Base-by-base conservation (phyloP, 2,888 invertebrate species). In the Rugalucina vietnamica region DNA sequence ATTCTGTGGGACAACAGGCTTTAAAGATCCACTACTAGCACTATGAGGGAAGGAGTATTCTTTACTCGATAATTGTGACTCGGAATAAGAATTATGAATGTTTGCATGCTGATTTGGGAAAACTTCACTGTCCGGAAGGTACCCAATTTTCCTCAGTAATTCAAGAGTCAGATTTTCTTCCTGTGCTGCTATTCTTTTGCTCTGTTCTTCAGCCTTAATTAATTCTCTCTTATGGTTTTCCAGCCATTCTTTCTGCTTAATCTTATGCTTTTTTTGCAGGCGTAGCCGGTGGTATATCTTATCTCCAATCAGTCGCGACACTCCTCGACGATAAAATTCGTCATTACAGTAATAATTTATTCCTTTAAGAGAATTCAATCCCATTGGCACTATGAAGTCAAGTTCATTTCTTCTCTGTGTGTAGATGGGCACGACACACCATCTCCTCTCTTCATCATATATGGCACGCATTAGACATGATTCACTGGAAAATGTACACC, bases 381-480 rank as follows among this genome's bases (percentile, higher is more conserved):
- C 91, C 84, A 91, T 89, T 18, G 92, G 92, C 37, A 90, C 80
- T 71, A 74, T 84, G 77, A 88, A 91, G 0, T 82, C 81, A 10
- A 60, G 43, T 37, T 79, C 72, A 29, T 12, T 12, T 18, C 72
- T 2, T n/a, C 87, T 88, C 54, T 90, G 89, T 12, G 91, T 91
- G 27, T 91, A 91, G 5, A 93, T 89, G 4, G 92, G 93, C 10
- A 93, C 92, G 8, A 92, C 91, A 86, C 91, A 91, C 93, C 92
- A 93, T 27, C 82, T 79, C 69, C 91, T 92, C 0, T 90, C 85
- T 29, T 82, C 74, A 70, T 91, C 89, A 34, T 88, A 80, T 36
- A 93, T 92, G 1, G 93, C 90, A 32, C 88, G 87, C 90, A 92
- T 92, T 24, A 93, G 82, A 71, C 92, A 91, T 12, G 88, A 88